Percentiles rank a stretch among this genome's conserved stretches.
These are phyloP conservation scores for Collichthys lucidus DNA, from an alignment of 2,113 vertebrate genomes.

Conservation along the genomic window DNA sequence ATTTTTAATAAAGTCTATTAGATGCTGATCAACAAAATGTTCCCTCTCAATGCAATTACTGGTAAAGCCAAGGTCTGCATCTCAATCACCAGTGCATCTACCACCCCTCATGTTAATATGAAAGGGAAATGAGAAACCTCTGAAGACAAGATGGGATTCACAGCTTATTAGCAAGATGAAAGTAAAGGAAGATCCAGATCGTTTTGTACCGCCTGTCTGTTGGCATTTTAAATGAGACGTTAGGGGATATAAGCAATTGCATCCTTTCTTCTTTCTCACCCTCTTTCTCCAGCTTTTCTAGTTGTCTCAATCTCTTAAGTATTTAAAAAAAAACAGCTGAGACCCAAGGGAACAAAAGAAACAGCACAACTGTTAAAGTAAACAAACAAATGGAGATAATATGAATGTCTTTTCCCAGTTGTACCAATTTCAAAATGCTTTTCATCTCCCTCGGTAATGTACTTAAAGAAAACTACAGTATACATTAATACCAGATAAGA, in stretches of 20 bases:
- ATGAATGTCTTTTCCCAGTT: slow-evolving; percentile 55
- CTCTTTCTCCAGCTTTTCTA: slow-evolving; percentile 13
- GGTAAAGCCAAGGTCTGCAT: slow-evolving; percentile 54
- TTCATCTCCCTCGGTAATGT: slow-evolving; percentile 41
- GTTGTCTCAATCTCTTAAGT: slow-evolving; percentile 62
- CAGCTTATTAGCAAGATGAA: slow-evolving; percentile 75
- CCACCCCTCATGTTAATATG: slow-evolving; percentile 48
- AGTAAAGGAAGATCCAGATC: slow-evolving; percentile 70
- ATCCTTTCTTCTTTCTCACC: slow-evolving; percentile 24
- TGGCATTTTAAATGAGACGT: slow-evolving; percentile 75
- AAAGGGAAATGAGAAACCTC: slow-evolving; percentile 59
- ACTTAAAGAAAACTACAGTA: background rate
- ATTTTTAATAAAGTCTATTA: slow-evolving; percentile 55
- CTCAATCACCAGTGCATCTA: slow-evolving; percentile 51
- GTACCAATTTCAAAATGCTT: slow-evolving; percentile 57
- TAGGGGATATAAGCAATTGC: slow-evolving; percentile 63
- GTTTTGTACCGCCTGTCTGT: slow-evolving; percentile 70
- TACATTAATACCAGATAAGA: slow-evolving; percentile 1
- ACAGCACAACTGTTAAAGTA: slow-evolving; percentile 53
- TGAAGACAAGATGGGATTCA: slow-evolving; percentile 61
- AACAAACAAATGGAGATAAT: slow-evolving; percentile 70
- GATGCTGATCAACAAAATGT: slow-evolving; percentile 60
- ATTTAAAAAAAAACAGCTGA: slow-evolving; percentile 55
- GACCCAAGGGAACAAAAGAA: slow-evolving; percentile 64
- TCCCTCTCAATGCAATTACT: slow-evolving; percentile 62